phyloP scores from a whole-genome alignment of 2,113 vertebrate genomes.

The Phrynocephalus versicolor region DNA sequence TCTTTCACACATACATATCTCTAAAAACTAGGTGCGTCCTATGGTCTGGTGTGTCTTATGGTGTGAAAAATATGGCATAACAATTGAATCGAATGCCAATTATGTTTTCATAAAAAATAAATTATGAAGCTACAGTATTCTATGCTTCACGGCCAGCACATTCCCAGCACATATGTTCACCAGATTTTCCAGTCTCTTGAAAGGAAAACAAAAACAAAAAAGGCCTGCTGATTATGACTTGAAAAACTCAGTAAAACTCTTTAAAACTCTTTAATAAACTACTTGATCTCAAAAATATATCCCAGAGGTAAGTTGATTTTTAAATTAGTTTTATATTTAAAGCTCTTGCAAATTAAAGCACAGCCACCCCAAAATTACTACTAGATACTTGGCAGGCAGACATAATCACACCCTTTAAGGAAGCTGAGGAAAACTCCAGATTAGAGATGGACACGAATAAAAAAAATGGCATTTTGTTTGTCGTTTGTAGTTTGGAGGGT shows the following conservation, averaged over 20 bases:
- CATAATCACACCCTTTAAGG: background rate
- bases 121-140: background rate
- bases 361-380: background rate
- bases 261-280: constrained; percentile 7
- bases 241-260: background rate
- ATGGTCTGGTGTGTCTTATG: too few relatives aligned
- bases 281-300: background rate
- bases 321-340: background rate
- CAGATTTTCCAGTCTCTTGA: constrained; percentile 11
- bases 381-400: background rate
- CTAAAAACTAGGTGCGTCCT: too few relatives aligned
- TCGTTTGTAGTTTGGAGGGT: too few relatives aligned
- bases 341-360: background rate
- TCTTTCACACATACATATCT: too few relatives aligned
- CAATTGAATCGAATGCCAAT: background rate
- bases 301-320: background rate
- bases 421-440: background rate
- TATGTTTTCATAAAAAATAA: background rate
- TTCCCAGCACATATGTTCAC: constrained; percentile 6
- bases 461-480: too few relatives aligned
- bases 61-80: background rate
- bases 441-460: too few relatives aligned
- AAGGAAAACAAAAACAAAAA: background rate
- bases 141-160: background rate
- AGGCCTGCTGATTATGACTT: background rate